Conservation (phyloP, 2,113 vertebrate species). For the Halcyon senegalensis region DNA sequence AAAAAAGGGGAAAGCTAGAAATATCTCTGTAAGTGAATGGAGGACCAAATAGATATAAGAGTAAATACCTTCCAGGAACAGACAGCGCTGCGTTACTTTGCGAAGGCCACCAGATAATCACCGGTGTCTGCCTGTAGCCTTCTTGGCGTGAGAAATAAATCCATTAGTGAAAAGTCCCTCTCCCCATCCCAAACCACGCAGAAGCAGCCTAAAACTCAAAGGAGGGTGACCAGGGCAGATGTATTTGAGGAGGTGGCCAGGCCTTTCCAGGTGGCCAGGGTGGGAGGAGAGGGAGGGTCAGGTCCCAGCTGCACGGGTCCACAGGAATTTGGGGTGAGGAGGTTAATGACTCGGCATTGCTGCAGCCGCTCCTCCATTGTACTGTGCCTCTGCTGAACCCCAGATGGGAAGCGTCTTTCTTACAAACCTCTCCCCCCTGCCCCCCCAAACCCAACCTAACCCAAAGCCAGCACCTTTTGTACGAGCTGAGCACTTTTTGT, state of each 20-base stretch:
- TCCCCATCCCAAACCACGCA: neutral
- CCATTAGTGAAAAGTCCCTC: neutral
- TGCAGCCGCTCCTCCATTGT: neutral
- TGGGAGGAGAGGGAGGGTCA: neutral
- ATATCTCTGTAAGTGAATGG: neutral
- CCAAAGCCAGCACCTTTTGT: neutral
- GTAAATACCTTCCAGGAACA: neutral
- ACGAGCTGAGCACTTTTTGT: neutral
- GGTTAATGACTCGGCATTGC: slow-evolving; percentile 39
- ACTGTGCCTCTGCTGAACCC: neutral
- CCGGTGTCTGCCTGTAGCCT: neutral
- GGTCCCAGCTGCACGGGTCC: neutral
- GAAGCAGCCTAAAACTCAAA: neutral
- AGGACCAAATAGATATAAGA: neutral
- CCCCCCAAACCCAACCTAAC: neutral
- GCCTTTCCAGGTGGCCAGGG: neutral
- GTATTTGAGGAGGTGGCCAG: neutral
- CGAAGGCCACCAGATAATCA: neutral
- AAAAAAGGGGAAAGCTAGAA: neutral
- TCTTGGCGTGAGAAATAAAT: rapidly evolving
- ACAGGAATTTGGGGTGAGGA: slow-evolving; percentile 54
- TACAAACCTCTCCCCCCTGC: neutral
- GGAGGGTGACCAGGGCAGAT: neutral
- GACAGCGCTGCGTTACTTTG: neutral
- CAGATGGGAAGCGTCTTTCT: neutral